These are phyloP conservation scores for Zelleria hepariella DNA, from an alignment of 2,888 invertebrate species.

Conservation along the genomic window DNA sequence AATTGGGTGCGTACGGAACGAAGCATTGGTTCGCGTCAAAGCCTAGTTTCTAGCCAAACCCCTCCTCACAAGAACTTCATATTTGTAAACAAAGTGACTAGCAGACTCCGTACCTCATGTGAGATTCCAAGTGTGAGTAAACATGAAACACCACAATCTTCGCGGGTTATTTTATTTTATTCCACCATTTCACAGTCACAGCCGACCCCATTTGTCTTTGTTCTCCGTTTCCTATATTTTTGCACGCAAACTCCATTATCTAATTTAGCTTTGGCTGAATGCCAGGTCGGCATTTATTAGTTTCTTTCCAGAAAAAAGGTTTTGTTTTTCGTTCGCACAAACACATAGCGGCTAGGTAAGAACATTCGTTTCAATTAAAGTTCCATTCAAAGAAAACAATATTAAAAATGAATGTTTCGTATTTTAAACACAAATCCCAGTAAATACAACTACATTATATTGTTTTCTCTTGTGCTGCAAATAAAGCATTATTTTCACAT, in stretches of 20 bases:
- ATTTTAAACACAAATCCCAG: not conserved
- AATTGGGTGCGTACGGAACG: too few relatives aligned
- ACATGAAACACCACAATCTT: slow-evolving; percentile 39
- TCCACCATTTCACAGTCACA: slow-evolving; percentile 59
- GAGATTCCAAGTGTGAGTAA: not conserved
- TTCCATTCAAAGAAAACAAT: too few relatives aligned
- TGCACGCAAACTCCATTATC: slow-evolving; percentile 73
- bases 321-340: slow-evolving; percentile 38
- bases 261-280: slow-evolving; percentile 71
- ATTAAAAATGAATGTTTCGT: too few relatives aligned
- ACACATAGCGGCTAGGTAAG: slow-evolving; percentile 37
- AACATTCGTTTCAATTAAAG: slow-evolving; percentile 56
- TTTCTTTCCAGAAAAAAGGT: slow-evolving; percentile 58
- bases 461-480: too few relatives aligned
- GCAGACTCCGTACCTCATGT: not conserved
- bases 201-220: slow-evolving; percentile 70
- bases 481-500: too few relatives aligned
- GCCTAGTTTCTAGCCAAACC: too few relatives aligned
- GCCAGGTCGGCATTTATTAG: slow-evolving; percentile 64
- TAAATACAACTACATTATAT: too few relatives aligned
- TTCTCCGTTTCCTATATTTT: slow-evolving; percentile 72
- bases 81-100: too few relatives aligned
- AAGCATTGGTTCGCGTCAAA: too few relatives aligned
- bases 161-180: slow-evolving; percentile 52
- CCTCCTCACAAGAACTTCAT: too few relatives aligned